These are phyloP conservation scores for Vireo altiloquus DNA, from an alignment of 2,113 vertebrate species.

Conservation along the genomic window DNA sequence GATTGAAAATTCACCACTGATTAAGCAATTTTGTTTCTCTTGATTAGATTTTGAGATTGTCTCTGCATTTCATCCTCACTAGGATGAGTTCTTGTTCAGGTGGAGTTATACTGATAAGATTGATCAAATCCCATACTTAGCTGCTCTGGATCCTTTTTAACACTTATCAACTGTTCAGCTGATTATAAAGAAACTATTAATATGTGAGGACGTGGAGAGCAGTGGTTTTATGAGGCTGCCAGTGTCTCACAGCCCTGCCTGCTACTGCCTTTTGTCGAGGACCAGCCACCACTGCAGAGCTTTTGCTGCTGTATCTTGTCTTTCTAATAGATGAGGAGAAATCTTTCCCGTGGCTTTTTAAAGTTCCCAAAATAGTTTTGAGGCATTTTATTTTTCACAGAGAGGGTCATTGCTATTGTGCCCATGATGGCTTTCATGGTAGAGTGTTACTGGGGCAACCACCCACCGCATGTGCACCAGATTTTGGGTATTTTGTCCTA, in stretches of 20 bases:
- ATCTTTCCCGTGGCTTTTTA: background rate
- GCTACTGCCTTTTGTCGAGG: accelerated
- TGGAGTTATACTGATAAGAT: background rate
- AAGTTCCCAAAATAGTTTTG: background rate
- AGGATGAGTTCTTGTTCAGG: background rate
- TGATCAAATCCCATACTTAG: background rate
- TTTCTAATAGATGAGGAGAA: background rate
- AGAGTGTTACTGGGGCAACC: background rate
- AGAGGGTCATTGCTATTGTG: background rate
- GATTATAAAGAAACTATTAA: background rate
- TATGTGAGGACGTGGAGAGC: background rate
- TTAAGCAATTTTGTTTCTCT: background rate
- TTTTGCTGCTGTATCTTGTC: accelerated
- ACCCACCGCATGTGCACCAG: background rate
- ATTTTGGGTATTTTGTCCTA: background rate
- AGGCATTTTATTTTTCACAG: background rate
- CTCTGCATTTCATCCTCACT: background rate
- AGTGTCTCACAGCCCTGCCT: background rate
- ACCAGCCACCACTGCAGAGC: background rate
- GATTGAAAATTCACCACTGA: background rate
- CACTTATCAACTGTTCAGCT: background rate
- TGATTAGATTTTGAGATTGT: background rate
- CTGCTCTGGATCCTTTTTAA: background rate
- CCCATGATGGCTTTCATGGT: background rate
- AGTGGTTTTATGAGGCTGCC: background rate